Conservation (phyloP, 2,888 invertebrate species). For the Idaea aversata region DNA sequence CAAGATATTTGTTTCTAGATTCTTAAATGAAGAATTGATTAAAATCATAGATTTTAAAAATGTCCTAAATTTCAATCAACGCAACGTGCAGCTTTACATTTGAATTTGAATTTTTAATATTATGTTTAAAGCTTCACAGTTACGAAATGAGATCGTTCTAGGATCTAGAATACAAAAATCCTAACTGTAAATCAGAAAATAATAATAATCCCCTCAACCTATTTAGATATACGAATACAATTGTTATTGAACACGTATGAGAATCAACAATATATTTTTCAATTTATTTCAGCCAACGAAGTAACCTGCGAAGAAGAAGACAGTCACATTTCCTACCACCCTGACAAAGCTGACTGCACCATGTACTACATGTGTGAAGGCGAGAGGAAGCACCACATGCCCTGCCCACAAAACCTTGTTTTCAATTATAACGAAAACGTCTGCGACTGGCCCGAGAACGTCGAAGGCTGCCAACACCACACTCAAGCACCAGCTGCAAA, state of each 20-base stretch:
- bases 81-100: no score
- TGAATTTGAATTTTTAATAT: no score
- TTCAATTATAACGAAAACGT: conserved; percentile 96
- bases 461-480: conserved; percentile 87
- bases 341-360: conserved; percentile 94
- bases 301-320: conserved; percentile 95
- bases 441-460: conserved; percentile 98
- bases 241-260: background rate
- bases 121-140: no score
- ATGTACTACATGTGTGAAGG: conserved; percentile 98
- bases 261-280: background rate
- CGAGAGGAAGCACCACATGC: conserved; percentile 97
- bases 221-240: no score
- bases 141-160: no score
- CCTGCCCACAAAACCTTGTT: conserved; percentile 94
- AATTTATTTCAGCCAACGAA: conserved; percentile 85
- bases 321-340: conserved; percentile 96
- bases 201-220: no score
- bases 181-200: no score
- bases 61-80: no score
- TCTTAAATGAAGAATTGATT: no score
- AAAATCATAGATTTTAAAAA: no score
- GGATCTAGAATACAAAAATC: no score
- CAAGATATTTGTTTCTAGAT: no score
- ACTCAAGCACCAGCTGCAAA: conserved; percentile 74